These are phyloP conservation scores for Tinea semifulvella DNA, from an alignment of 2,888 invertebrate genomes.

Conservation along the genomic window DNA sequence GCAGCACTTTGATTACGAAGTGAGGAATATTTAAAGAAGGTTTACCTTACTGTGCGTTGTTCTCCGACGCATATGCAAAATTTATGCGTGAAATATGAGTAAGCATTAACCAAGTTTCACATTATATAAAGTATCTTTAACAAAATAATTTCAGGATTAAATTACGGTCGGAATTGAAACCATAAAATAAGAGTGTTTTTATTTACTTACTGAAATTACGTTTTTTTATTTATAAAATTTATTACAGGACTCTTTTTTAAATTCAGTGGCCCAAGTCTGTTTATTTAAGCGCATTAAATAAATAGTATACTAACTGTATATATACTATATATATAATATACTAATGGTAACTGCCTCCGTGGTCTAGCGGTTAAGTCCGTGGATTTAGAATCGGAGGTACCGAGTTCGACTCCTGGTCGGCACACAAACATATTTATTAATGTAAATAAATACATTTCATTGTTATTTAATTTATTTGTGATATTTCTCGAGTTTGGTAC, in stretches of 20 bases:
- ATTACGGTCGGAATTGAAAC: constrained; percentile 4
- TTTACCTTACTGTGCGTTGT: constrained; percentile 46
- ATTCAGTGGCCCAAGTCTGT: too few species aligned
- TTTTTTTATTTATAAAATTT: background rate
- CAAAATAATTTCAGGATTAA: constrained; percentile 6
- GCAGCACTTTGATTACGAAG: constrained; percentile 61
- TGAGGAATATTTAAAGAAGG: constrained; percentile 60
- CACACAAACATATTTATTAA: too few species aligned
- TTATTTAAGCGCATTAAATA: too few species aligned
- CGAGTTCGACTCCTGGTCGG: too few species aligned
- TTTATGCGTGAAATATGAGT: constrained; percentile 30
- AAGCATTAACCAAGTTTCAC: constrained; percentile 25
- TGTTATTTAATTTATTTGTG: too few species aligned
- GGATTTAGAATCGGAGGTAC: too few species aligned
- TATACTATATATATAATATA: too few species aligned
- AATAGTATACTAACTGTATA: too few species aligned
- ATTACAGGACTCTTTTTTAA: background rate
- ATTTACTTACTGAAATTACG: background rate
- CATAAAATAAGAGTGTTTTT: constrained; percentile 4
- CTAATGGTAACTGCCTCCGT: too few species aligned
- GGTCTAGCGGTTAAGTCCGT: too few species aligned
- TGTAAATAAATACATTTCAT: too few species aligned
- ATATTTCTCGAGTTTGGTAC: too few species aligned
- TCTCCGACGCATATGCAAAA: constrained; percentile 49
- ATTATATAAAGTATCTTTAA: constrained; percentile 9